A percentile compares a stretch with the other conserved stretches of the same genome.
These are phyloP conservation scores for Zoanthus sociatus DNA, from an alignment of 92 coral and sea anemone genomes.

Conservation along the genomic window DNA sequence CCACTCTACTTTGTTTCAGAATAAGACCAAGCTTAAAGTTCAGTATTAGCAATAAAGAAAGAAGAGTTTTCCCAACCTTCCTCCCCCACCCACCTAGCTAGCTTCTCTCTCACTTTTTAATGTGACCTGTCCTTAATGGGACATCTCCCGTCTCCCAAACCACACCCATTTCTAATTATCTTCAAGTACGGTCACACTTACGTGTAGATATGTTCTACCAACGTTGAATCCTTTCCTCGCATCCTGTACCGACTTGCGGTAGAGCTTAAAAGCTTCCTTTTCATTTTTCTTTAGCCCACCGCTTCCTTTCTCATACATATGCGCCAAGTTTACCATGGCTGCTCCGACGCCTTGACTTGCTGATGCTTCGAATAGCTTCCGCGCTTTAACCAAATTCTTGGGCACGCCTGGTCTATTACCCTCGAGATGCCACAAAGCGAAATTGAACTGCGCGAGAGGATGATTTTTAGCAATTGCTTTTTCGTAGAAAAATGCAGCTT, in stretches of 20 bases:
- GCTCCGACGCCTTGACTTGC: constrained; percentile 60
- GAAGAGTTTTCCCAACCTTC: background rate
- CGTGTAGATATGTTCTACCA: constrained; percentile 45
- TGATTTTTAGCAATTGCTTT: constrained; percentile 57
- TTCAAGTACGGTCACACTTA: background rate
- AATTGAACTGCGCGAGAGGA: constrained; percentile 65
- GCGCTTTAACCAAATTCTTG: constrained; percentile 41
- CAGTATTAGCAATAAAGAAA: too few species aligned
- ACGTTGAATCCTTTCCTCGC: constrained; percentile 37
- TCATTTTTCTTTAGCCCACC: constrained; percentile 56
- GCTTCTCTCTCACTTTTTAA: background rate
- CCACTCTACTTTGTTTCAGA: too few species aligned
- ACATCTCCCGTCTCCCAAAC: background rate
- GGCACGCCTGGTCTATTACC: constrained; percentile 45
- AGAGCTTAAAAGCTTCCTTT: constrained; percentile 46
- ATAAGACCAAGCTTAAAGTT: too few species aligned
- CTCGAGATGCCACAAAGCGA: constrained; percentile 60
- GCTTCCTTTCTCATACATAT: constrained; percentile 53
- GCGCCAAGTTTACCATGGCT: constrained; percentile 48
- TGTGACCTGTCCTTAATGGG: background rate
- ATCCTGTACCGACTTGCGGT: constrained; percentile 54
- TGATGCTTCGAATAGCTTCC: constrained; percentile 55
- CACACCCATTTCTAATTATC: background rate
- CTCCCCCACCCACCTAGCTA: background rate
- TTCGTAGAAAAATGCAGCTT: constrained; percentile 49